phyloP scores from a whole-genome alignment of 2,888 invertebrate genomes.

The Coelinius sp. region DNA sequence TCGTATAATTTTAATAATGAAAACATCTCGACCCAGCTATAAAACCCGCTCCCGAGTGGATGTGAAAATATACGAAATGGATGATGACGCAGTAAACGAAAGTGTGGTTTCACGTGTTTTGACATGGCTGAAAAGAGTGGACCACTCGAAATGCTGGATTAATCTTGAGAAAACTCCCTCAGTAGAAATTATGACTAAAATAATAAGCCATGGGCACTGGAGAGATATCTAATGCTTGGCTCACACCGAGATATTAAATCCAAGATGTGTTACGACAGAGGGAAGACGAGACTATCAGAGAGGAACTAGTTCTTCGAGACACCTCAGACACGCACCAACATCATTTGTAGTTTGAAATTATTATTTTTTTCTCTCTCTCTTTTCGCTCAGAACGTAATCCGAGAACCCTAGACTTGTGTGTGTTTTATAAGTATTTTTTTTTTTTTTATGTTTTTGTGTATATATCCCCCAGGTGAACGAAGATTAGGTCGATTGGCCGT shows the following conservation, averaged over 20 bases:
- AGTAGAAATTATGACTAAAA: constrained; percentile 49
- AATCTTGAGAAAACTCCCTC: constrained; percentile 44
- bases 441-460: background rate
- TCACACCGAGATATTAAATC: background rate
- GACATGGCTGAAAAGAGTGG: constrained; percentile 48
- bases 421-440: no score
- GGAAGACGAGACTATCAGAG: constrained; percentile 10
- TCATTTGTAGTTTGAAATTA: constrained; percentile 19
- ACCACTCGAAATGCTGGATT: constrained; percentile 47
- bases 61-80: constrained; percentile 22
- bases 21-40: background rate
- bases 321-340: constrained; percentile 5
- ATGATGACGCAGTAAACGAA: constrained; percentile 34
- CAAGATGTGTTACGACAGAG: constrained; percentile 12
- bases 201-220: constrained; percentile 40
- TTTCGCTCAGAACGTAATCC: constrained; percentile 3
- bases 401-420: background rate
- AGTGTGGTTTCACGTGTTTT: constrained; percentile 50
- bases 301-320: constrained; percentile 18
- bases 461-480: constrained; percentile 2
- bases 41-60: background rate
- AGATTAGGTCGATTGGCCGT: constrained; percentile 29
- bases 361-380: no score
- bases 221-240: background rate
- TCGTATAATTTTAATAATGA: constrained; percentile 26